A percentile compares a stretch with the other conserved stretches of the same genome.
Evolutionary conservation across 2,797 vertebrate species (phyloP).

Genomic region (Fistularia tabacaria): DNA sequence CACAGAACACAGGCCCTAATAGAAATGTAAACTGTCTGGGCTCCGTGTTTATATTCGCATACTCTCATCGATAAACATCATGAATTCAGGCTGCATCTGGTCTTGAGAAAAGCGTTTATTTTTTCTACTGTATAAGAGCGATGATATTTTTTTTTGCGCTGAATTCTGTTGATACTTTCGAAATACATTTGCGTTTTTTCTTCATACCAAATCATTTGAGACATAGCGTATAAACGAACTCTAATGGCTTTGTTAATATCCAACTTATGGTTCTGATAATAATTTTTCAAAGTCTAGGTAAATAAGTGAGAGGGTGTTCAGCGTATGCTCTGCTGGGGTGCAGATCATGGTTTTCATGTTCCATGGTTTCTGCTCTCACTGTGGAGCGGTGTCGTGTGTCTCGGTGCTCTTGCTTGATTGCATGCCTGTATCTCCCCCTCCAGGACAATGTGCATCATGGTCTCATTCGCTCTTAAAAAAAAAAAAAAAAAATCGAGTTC

Average conservation of each 20-base stretch:
- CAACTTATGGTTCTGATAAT: conserved; percentile 6
- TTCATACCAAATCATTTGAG: conserved; percentile 15
- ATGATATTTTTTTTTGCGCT: conserved; percentile 24
- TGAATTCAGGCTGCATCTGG: conserved; percentile 68
- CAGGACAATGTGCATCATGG: conserved; percentile 74
- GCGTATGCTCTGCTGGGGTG: conserved; percentile 17
- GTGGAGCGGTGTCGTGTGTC: conserved; percentile 37
- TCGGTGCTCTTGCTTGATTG: conserved; percentile 47
- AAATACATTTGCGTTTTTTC: conserved; percentile 33
- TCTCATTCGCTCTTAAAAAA: conserved; percentile 37
- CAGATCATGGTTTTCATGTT: conserved; percentile 26
- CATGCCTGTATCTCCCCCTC: conserved; percentile 81
- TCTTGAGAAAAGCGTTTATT: conserved; percentile 66
- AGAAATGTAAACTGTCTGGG: conserved; percentile 70
- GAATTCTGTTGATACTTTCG: conserved; percentile 1
- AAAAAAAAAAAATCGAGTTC: conserved; percentile 6
- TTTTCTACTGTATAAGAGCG: conserved; percentile 52
- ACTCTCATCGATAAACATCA: conserved; percentile 63
- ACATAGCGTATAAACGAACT: conserved; percentile 1
- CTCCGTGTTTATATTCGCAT: conserved; percentile 61
- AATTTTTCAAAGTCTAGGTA: conserved; percentile 1
- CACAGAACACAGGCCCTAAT: conserved; percentile 56
- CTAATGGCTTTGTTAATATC: neutral
- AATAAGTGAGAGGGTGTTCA: neutral
- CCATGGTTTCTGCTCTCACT: conserved; percentile 17